Evolutionary conservation across 2,888 invertebrate species (phyloP).

Genomic region (Chrysolina oricalcia): DNA sequence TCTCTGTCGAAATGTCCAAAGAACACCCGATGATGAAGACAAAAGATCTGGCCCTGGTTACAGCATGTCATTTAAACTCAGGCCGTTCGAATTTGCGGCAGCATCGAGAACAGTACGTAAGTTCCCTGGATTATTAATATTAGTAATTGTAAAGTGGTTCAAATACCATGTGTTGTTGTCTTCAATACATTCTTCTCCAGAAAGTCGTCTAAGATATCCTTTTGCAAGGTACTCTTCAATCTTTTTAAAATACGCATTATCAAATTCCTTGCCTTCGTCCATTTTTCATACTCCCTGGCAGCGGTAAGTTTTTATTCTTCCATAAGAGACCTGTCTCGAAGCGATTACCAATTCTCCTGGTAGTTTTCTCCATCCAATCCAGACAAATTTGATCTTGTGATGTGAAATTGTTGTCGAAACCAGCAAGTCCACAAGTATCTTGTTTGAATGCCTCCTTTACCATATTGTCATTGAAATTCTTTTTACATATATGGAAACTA

Average conservation of each 20-base stretch:
- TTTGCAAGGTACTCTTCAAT: too few relatives aligned
- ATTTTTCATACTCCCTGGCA: conserved; percentile 10
- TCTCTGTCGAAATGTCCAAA: too few relatives aligned
- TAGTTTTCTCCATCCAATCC: not conserved
- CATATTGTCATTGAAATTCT: not conserved
- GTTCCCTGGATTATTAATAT: conserved; percentile 1
- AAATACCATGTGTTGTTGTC: not conserved
- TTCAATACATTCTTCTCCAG: not conserved
- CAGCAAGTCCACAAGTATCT: not conserved
- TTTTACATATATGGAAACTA: too few relatives aligned
- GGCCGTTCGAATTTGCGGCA: not conserved
- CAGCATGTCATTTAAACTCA: too few relatives aligned
- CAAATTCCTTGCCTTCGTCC: too few relatives aligned
- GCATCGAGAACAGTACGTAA: not conserved
- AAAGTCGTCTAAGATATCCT: not conserved
- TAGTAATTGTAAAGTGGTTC: not conserved
- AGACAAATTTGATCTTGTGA: not conserved
- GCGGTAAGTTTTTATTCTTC: not conserved
- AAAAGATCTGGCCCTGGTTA: not conserved
- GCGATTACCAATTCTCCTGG: not conserved
- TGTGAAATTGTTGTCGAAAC: too few relatives aligned
- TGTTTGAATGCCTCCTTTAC: too few relatives aligned
- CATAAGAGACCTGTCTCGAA: not conserved
- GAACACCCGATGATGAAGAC: too few relatives aligned
- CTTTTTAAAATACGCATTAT: not conserved